These are phyloP conservation scores for Keiferia lycopersicella DNA, from an alignment of 2,888 invertebrate genomes.

Conservation along the genomic window DNA sequence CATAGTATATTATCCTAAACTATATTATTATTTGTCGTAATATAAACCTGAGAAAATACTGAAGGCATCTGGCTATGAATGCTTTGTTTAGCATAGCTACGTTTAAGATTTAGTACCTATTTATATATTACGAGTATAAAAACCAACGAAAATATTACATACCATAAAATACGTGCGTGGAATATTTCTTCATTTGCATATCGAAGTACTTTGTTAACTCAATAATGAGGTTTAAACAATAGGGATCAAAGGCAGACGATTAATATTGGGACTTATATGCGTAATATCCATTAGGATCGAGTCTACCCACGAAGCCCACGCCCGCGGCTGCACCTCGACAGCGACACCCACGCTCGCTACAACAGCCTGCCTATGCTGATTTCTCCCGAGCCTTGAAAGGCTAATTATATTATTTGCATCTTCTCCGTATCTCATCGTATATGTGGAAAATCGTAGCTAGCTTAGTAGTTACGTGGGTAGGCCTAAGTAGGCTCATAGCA, in stretches of 20 bases:
- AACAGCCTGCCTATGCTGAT: conserved; percentile 42
- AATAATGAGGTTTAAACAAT: no score
- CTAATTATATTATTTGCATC: conserved; percentile 48
- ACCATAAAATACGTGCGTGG: no score
- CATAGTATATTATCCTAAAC: no score
- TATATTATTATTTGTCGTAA: not conserved
- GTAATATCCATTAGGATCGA: not conserved
- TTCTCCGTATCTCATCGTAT: conserved; percentile 30
- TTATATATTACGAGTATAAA: no score
- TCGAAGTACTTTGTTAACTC: no score
- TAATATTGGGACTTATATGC: no score
- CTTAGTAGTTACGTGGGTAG: not conserved
- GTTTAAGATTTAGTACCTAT: no score
- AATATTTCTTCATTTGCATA: no score
- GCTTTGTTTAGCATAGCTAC: no score
- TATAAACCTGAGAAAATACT: not conserved
- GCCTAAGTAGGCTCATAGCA: not conserved
- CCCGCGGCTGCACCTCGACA: conserved; percentile 1
- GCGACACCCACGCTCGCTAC: conserved; percentile 31
- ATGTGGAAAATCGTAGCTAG: not conserved
- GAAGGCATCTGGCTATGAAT: not conserved
- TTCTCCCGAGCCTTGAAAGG: conserved; percentile 36
- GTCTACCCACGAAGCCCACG: not conserved
- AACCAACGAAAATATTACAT: no score
- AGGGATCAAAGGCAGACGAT: no score